Evolutionary conservation across 2,888 invertebrate species (phyloP).

Genomic region (Clusia tigrina): DNA sequence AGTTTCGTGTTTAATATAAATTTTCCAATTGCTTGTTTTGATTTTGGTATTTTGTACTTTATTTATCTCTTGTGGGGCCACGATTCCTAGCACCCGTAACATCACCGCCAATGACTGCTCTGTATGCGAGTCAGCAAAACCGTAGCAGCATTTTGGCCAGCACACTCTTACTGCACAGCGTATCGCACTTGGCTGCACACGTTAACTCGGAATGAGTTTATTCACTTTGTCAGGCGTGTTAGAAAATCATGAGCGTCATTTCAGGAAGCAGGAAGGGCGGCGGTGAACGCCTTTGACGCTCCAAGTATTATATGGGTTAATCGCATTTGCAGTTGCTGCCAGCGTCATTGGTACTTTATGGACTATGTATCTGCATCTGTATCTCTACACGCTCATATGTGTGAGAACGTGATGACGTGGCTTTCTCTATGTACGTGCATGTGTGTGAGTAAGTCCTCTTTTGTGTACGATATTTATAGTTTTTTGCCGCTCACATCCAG

Average conservation of each 20-base stretch:
- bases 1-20: no score
- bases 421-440: neutral
- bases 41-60: no score
- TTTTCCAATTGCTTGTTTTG: no score
- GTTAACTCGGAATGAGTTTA: conserved; percentile 18
- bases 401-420: neutral
- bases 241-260: neutral
- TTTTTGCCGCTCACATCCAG: neutral
- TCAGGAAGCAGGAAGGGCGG: neutral
- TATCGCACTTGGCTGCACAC: neutral
- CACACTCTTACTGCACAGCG: no score
- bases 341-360: neutral
- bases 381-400: neutral
- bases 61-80: no score
- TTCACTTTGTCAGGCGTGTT: conserved; percentile 15
- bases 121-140: no score
- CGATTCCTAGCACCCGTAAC: no score
- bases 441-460: neutral
- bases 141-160: no score
- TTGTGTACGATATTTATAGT: neutral
- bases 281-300: neutral
- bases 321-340: neutral
- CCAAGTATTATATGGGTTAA: conserved; percentile 1
- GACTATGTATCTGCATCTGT: neutral
- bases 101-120: no score